Evolutionary conservation across 2,113 vertebrate genomes (phyloP), one percentile per base, ranked within the genome.

Genomic region (Anguilla japonica): DNA sequence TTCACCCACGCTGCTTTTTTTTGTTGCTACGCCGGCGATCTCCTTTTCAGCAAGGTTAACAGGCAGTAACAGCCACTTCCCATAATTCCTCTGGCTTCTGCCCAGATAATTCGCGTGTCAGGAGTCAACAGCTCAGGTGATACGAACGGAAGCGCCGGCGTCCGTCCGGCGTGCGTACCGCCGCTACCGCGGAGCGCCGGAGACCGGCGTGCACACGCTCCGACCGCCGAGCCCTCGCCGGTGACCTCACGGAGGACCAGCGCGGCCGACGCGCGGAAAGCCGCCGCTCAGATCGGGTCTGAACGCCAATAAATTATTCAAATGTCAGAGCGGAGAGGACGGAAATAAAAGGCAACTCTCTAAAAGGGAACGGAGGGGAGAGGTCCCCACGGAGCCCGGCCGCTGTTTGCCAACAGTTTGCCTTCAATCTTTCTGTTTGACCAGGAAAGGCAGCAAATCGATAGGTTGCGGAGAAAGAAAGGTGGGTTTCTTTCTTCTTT

Each of bases 381-480:
- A 75, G 2, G 2, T 34, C 71, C 71, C 71, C 1, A 3, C n/a
- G 71, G 71, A 7, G n/a, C 11, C 5, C 16, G n/a, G 79, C 2
- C 3, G n/a, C 15, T 41, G 79, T 80, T 80, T 80, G 79, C 39
- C 29, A 22, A 41, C 15, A 39, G 39, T 80, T 80, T 80, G 79
- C 20, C 79, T 85, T 50, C 75, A 79, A 82, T 67, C 57, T 81
- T 20, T 43, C 57, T 84, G 57, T 81, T 82, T 67, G 79, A 79
- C 40, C 41, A 40, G 41, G 79, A 81, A 80, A 71, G 53, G 84
- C 75, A 85, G 79, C 46, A 80, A 85, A 80, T 57, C 50, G 50
- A 85, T 85, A 85, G 41, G 34, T 50, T 57, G 5, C 22, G 9
- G 8, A 81, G 40, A 22, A 41, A 60, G 15, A 67, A 15, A 63